A percentile compares a stretch with the other conserved stretches of the same genome.
These are phyloP conservation scores for Nylanderia fulva DNA, from an alignment of 1,140 invertebrate genomes.

Conservation along the genomic window DNA sequence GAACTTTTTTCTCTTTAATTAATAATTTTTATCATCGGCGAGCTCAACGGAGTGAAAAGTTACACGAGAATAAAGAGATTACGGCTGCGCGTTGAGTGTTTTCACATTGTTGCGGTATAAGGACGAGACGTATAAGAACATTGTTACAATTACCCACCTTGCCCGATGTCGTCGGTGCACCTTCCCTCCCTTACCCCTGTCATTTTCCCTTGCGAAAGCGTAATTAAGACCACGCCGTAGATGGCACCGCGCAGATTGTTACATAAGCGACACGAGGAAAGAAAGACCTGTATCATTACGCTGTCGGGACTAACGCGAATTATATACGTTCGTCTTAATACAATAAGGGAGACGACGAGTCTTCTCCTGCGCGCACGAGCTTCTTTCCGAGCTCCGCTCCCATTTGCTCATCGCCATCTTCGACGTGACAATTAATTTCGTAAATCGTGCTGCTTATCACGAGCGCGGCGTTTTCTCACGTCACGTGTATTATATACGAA, in stretches of 20 bases:
- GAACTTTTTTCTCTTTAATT: not conserved
- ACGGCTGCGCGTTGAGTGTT: not conserved
- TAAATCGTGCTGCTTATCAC: not conserved
- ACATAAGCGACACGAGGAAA: slow-evolving; percentile 5
- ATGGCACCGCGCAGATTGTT: slow-evolving; percentile 32
- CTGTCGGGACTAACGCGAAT: slow-evolving; percentile 29
- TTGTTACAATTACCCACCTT: slow-evolving; percentile 36
- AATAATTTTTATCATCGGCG: no score
- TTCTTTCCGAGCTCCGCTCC: slow-evolving; percentile 6
- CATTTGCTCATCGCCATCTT: slow-evolving; percentile 14
- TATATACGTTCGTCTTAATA: slow-evolving; percentile 5
- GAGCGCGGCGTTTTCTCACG: no score
- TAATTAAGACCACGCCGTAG: slow-evolving; percentile 53
- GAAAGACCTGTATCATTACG: slow-evolving; percentile 27
- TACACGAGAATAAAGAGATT: not conserved
- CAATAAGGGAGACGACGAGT: slow-evolving; percentile 19
- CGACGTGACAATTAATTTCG: slow-evolving; percentile 28
- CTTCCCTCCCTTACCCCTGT: slow-evolving; percentile 1
- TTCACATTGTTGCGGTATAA: slow-evolving; percentile 20
- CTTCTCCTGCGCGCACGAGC: not conserved
- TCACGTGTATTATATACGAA: slow-evolving; percentile 32
- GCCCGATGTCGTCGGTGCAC: slow-evolving; percentile 30
- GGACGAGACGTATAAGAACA: no score
- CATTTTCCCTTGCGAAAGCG: slow-evolving; percentile 57
- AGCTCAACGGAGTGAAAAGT: not conserved